A percentile compares a stretch with the other conserved stretches of the same genome.
Conservation (phyloP, 2,888 invertebrate genomes). For the Phortica magna region DNA sequence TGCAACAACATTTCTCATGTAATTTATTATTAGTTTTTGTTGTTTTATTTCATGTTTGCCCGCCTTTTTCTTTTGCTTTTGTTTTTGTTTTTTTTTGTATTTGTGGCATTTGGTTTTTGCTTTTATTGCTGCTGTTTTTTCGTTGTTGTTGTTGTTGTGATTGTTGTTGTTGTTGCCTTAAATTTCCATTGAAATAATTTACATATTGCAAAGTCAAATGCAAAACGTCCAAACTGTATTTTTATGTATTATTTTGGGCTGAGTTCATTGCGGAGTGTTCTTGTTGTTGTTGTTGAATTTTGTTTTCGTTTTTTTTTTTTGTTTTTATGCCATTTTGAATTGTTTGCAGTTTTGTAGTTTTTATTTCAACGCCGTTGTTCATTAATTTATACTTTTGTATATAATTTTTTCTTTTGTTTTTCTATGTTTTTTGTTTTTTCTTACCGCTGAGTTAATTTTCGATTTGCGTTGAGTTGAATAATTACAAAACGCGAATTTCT, state of each 20-base stretch:
- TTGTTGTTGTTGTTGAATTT: neutral
- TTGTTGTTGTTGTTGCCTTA: constrained; percentile 44
- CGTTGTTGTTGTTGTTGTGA: constrained; percentile 25
- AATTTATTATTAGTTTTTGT: constrained; percentile 67
- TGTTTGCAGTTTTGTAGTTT: neutral
- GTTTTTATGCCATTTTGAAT: neutral
- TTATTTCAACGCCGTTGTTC: constrained; percentile 56
- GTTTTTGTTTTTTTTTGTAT: constrained; percentile 40
- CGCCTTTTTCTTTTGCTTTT: neutral
- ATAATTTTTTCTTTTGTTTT: constrained; percentile 7
- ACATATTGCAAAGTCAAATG: constrained; percentile 61
- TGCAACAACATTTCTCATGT: constrained; percentile 52
- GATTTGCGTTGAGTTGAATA: neutral
- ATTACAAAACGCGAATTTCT: constrained; percentile 15
- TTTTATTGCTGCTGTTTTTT: neutral
- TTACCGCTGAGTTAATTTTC: constrained; percentile 1
- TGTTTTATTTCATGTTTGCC: constrained; percentile 13
- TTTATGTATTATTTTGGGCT: constrained; percentile 15
- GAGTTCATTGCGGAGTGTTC: constrained; percentile 5
- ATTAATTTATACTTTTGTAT: constrained; percentile 58
- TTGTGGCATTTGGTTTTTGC: no score
- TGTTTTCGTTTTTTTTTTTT: no score
- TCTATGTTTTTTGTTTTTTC: neutral
- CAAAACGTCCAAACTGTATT: constrained; percentile 18
- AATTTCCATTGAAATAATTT: constrained; percentile 72